Conservation (phyloP, 2,113 vertebrate genomes). For the Pollimyrus isidori region DNA sequence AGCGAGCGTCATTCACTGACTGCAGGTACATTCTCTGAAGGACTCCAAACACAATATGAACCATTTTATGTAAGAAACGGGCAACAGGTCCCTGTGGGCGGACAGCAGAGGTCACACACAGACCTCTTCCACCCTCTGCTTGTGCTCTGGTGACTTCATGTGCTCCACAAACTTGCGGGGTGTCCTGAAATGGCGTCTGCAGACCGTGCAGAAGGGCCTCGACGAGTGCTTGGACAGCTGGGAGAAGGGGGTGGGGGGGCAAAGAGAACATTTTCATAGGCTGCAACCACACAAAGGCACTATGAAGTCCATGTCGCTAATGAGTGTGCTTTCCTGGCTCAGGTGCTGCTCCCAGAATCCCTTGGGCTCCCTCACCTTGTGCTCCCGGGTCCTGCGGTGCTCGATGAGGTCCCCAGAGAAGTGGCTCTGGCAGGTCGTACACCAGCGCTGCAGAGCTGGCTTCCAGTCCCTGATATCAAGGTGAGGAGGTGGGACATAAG, state of each 20-base stretch:
- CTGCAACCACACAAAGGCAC: neutral
- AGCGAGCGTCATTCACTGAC: neutral
- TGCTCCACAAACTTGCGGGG: conserved; percentile 96
- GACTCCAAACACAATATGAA: neutral
- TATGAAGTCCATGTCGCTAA: neutral
- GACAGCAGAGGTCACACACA: neutral
- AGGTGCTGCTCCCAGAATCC: neutral
- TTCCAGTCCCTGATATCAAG: conserved; percentile 54
- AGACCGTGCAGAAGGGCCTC: conserved; percentile 84
- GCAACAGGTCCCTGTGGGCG: neutral
- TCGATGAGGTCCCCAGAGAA: conserved; percentile 79
- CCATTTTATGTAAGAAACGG: neutral
- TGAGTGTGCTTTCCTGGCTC: neutral
- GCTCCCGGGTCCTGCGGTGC: conserved; percentile 76
- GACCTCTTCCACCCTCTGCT: conserved; percentile 78
- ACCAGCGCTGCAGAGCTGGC: conserved; percentile 66
- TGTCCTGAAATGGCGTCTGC: conserved; percentile 82
- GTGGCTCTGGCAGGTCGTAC: conserved; percentile 79
- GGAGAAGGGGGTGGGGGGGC: neutral
- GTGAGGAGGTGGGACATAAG: neutral
- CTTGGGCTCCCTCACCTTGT: conserved; percentile 70
- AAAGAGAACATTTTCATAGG: neutral
- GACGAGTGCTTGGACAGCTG: conserved; percentile 80
- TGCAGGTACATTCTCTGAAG: neutral
- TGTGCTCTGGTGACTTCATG: conserved; percentile 89